Base-by-base conservation (phyloP, 2,888 invertebrate species). In the Nymphalis urticae region DNA sequence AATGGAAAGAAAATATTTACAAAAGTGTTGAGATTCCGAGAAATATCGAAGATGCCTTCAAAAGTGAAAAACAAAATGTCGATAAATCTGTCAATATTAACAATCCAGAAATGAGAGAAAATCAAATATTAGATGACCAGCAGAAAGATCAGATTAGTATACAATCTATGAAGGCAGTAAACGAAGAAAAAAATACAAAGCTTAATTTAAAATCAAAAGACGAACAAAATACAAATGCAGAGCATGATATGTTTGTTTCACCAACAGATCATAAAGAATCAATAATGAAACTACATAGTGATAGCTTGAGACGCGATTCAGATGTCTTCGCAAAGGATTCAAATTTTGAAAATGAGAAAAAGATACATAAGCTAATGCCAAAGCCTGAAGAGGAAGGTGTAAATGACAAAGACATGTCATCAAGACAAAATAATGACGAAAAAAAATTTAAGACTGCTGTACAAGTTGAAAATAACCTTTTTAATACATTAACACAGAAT, bases 11-110 rank as follows among this genome's bases (percentile, higher is more conserved):
- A 74, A 86, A 80, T 58, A 86, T 86, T 24, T 82, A 87, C 53
- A 85, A 80, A 71, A 85, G 88, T 75, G 76, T 82, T 54, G 87
- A 88, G 75, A 82, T 86, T 21, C 87, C 81, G 0, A 85, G 72
- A 77, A 89, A 87, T 72, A 87, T 90, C 59, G 89, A 90, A 79
- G 86, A 91, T 58, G 84, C 82, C 73, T 87, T 90, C 47, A 85
- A 81, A 75, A 36, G 71, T 13, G 76, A 74, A 24, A 68, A 68
- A 24, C 70, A 75, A 19, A 75, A 67, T 58, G 48, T 70, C 50
- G 13, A 58, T 48, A 17, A 42, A 16, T 42, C 58, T 24, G 63
- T 64, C 10, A 36, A 24, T 48, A 48, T 10, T 9, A 60, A 61
- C 17, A 21, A 13, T 42, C 27, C 56, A 1, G 50, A 64, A 62